Percentiles rank a stretch among this genome's conserved stretches.
Evolutionary conservation across 2,113 vertebrate species (phyloP).

Genomic region (Corapipo altera): DNA sequence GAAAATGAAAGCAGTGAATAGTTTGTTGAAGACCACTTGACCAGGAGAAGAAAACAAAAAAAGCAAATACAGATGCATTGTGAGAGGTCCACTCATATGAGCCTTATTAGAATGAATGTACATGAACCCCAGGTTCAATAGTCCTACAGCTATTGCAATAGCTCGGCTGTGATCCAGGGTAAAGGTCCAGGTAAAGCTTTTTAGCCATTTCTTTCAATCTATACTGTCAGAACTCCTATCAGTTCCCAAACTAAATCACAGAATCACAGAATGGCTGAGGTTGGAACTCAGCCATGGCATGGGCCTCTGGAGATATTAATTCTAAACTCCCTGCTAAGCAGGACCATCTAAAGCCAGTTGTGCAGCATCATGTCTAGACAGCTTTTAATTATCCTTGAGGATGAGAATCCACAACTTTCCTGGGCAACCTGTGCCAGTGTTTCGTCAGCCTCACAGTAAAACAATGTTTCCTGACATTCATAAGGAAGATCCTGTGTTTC

Average conservation of each 20-base stretch:
- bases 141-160: neutral
- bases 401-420: neutral
- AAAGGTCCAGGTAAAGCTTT: neutral
- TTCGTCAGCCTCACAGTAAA: neutral
- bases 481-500: neutral
- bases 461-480: neutral
- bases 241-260: neutral
- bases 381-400: neutral
- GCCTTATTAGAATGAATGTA: neutral
- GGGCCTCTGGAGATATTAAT: neutral
- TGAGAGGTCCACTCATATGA: neutral
- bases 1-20: neutral
- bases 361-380: neutral
- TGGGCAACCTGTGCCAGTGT: neutral
- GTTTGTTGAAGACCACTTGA: neutral
- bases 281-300: neutral
- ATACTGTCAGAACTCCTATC: neutral
- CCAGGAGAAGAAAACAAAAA: neutral
- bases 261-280: neutral
- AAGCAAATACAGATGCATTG: neutral
- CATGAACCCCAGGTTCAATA: neutral
- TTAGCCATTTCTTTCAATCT: neutral
- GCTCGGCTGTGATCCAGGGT: neutral
- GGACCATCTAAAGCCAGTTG: neutral
- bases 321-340: neutral